These are phyloP conservation scores for Sphaerophoria rueppellii DNA, from an alignment of 2,888 invertebrate genomes.

Conservation along the genomic window DNA sequence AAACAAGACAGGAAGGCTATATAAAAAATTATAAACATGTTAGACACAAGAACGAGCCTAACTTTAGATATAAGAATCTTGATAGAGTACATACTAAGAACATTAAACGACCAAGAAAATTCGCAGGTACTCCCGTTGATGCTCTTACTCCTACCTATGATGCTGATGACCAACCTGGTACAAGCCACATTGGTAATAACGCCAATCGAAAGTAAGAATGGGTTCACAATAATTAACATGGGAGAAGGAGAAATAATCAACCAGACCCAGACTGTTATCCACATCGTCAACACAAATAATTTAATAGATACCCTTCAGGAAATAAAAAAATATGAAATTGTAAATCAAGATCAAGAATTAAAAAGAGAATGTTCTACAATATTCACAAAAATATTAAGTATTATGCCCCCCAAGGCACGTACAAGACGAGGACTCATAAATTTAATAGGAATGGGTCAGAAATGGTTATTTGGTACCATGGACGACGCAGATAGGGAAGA, in stretches of 20 bases:
- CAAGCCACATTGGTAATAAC: conserved; percentile 28
- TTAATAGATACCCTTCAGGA: conserved; percentile 5
- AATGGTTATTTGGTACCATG: not conserved
- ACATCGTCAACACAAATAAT: conserved; percentile 16
- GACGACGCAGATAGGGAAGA: not conserved
- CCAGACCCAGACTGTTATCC: conserved; percentile 30
- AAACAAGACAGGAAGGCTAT: not conserved
- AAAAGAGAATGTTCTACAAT: no score
- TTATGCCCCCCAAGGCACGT: not conserved
- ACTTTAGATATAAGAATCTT: conserved; percentile 30
- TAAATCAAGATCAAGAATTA: no score
- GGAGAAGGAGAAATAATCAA: conserved; percentile 27
- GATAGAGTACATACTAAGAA: conserved; percentile 24
- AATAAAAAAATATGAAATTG: conserved; percentile 14
- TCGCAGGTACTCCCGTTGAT: conserved; percentile 31
- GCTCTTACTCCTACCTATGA: conserved; percentile 13
- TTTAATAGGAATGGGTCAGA: no score
- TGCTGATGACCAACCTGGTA: conserved; percentile 40
- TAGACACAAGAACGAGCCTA: conserved; percentile 35
- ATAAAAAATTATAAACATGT: conserved; percentile 27
- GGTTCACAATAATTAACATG: conserved; percentile 27
- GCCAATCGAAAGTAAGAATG: conserved; percentile 23
- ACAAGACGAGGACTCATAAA: conserved; percentile 11
- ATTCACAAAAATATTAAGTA: no score
- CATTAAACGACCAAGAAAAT: conserved; percentile 48